Base-by-base conservation (phyloP, 2,888 invertebrate genomes). In the Suillia variegata region DNA sequence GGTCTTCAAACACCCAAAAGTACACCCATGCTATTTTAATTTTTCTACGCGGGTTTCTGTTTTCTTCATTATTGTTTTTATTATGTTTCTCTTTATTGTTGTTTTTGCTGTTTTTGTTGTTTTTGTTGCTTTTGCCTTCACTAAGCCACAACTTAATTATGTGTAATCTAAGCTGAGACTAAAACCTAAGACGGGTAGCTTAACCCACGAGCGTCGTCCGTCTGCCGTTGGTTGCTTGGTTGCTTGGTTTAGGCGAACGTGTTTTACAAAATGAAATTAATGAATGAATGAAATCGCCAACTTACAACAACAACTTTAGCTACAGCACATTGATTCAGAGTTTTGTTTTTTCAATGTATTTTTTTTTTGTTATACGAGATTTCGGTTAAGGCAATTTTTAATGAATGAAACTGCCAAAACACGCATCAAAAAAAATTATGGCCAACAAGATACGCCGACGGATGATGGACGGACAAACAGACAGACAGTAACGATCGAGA, bases 341-440 rank as follows among this genome's bases (percentile, higher is more conserved):
- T n/a, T n/a, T n/a, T n/a, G n/a, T n/a, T n/a, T n/a, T n/a, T n/a
- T n/a, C n/a, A n/a, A n/a, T n/a, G n/a, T n/a, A n/a, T n/a, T n/a
- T n/a, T n/a, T n/a, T n/a, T n/a, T n/a, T n/a, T n/a, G n/a, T n/a
- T n/a, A n/a, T n/a, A n/a, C n/a, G n/a, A 31, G 38, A 38, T 45
- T 20, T 53, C 5, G 8, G 31, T 53, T 21, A 34, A 53, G 53
- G 38, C 53, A 53, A 58, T 58, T 58, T 47, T 47, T 45, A 57
- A 47, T 47, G 58, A 58, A 58, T 58, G 58, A 58, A 58, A n/a
- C 4, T n/a, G 38, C 8, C 50, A 38, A 56, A 42, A 38, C 50
- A 49, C 34, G 22, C 33, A 50, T 22, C n/a, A 26, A 31, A 47
- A 45, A 21, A 22, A 38, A 38, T 6, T 38, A n/a, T 38, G 6